phyloP scores from a whole-genome alignment of 2,888 invertebrate genomes.

The Syrphus vitripennis region DNA sequence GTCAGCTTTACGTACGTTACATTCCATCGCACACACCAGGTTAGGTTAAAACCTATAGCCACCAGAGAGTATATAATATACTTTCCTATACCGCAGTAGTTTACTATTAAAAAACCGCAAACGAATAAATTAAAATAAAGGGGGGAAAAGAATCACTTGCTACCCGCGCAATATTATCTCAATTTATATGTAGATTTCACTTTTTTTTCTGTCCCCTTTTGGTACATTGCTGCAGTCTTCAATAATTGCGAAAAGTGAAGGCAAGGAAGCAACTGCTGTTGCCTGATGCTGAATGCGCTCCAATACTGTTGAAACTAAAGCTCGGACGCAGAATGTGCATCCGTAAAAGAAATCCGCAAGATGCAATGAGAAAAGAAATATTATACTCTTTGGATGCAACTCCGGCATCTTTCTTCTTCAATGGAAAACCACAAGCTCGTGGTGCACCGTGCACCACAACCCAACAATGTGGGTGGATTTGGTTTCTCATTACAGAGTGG shows the following conservation, averaged over 20 bases:
- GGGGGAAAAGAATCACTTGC: constrained; percentile 24
- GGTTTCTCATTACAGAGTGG: constrained; percentile 51
- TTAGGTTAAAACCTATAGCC: neutral
- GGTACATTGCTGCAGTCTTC: constrained; percentile 14
- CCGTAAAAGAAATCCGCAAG: constrained; percentile 41
- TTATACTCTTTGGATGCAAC: neutral
- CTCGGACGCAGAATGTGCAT: constrained; percentile 43
- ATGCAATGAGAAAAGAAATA: constrained; percentile 24
- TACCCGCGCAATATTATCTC: constrained; percentile 57
- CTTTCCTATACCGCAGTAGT: neutral
- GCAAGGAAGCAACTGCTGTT: neutral
- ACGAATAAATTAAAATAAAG: constrained; percentile 47
- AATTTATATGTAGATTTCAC: constrained; percentile 64
- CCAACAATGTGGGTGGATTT: constrained; percentile 28
- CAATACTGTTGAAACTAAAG: neutral
- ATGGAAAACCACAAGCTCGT: neutral
- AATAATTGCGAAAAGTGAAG: constrained; percentile 41
- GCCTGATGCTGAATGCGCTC: neutral
- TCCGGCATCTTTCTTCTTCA: constrained; percentile 2
- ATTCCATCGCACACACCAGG: neutral
- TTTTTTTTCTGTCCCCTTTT: neutral
- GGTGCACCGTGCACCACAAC: neutral
- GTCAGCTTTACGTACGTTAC: neutral
- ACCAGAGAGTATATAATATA: neutral
- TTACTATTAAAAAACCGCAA: constrained; percentile 35